phyloP scores from a whole-genome alignment of 2,888 invertebrate species.

The Keiferia lycopersicella region DNA sequence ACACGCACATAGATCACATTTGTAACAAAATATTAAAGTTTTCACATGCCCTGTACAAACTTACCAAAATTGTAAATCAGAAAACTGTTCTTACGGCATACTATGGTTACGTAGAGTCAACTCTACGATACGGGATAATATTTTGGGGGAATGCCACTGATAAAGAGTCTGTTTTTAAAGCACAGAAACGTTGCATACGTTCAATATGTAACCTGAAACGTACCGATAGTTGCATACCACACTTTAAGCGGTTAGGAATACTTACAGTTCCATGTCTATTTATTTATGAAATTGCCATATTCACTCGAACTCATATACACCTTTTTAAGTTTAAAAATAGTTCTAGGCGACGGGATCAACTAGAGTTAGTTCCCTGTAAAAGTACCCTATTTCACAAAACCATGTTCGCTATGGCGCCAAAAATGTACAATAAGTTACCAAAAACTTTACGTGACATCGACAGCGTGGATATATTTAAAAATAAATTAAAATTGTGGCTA shows the following conservation, averaged over 20 bases:
- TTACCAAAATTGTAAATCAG: slow-evolving; percentile 9
- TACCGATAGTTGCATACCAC: background rate
- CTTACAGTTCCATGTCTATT: background rate
- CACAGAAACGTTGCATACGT: slow-evolving; percentile 19
- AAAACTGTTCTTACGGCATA: slow-evolving; percentile 10
- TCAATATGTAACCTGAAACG: background rate
- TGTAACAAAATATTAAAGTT: slow-evolving; percentile 13
- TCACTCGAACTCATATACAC: background rate
- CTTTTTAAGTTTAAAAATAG: background rate
- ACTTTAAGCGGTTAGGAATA: background rate
- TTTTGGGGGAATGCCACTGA: slow-evolving; percentile 17
- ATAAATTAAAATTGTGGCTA: background rate
- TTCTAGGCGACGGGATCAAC: background rate
- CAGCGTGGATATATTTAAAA: background rate
- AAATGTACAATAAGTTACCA: background rate
- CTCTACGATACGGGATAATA: slow-evolving; percentile 11
- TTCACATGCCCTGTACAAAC: slow-evolving; percentile 6
- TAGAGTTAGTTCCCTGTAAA: background rate
- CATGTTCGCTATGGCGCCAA: background rate
- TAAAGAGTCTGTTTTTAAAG: background rate
- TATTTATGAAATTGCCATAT: slow-evolving; percentile 1
- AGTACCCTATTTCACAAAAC: background rate
- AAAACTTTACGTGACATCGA: background rate
- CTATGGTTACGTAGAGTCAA: slow-evolving; percentile 16
- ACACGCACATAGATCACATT: background rate